These are phyloP conservation scores for Tupaia chinensis DNA, from an alignment of 2,113 vertebrate species.

Conservation along the genomic window DNA sequence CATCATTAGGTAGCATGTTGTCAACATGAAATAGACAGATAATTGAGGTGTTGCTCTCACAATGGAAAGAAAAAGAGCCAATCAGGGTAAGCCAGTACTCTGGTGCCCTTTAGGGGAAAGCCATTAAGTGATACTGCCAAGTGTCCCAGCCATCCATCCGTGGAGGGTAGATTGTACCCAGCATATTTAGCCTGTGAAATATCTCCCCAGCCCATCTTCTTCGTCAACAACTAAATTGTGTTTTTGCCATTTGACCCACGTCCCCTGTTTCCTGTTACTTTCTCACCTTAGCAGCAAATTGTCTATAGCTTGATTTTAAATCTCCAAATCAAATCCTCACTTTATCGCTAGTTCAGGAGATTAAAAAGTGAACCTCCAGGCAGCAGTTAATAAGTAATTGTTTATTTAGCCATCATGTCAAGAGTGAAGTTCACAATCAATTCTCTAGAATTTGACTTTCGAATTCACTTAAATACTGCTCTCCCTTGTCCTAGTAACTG, in stretches of 20 bases:
- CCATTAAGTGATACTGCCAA: constrained; percentile 55
- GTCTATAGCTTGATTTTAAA: constrained; percentile 71
- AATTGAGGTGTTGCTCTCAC: constrained; percentile 8
- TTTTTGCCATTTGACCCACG: constrained; percentile 75
- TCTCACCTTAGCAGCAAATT: constrained; percentile 69
- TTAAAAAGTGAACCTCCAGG: constrained; percentile 80
- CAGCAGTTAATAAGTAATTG: constrained; percentile 80
- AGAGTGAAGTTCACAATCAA: constrained; percentile 76
- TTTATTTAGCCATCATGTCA: constrained; percentile 79
- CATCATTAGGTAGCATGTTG: background rate
- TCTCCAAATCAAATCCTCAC: constrained; percentile 79
- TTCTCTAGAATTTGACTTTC: constrained; percentile 67
- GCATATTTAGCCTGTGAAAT: constrained; percentile 39
- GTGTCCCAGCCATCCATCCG: background rate
- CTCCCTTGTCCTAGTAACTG: constrained; percentile 51
- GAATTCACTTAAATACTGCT: constrained; percentile 71
- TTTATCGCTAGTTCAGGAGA: constrained; percentile 75
- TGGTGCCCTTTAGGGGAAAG: constrained; percentile 16
- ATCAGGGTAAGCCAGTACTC: background rate
- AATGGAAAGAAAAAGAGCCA: background rate
- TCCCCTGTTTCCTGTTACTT: constrained; percentile 46
- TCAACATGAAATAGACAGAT: constrained; percentile 2
- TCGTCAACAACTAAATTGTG: constrained; percentile 74
- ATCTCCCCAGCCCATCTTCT: constrained; percentile 58
- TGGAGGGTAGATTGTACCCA: constrained; percentile 36